Percentiles rank a stretch among this genome's conserved stretches.
phyloP scores from a whole-genome alignment of 2,888 invertebrate species.

The Dinocampus coccinellae region DNA sequence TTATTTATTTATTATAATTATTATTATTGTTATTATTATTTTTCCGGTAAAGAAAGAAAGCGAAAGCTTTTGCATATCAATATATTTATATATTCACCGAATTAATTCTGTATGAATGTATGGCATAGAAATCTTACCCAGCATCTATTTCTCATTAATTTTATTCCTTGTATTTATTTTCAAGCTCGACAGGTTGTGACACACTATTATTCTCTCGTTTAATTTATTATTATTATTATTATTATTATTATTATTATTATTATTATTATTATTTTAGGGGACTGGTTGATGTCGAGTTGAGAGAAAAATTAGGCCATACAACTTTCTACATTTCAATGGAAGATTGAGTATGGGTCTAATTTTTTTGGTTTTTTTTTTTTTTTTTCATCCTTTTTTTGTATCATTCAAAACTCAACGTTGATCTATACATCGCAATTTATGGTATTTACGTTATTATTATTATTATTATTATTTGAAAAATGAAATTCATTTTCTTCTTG shows the following conservation, averaged over 20 bases:
- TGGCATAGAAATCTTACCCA: slow-evolving; percentile 4
- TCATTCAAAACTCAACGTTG: slow-evolving; percentile 33
- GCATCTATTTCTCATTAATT: slow-evolving; percentile 15
- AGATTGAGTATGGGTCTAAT: not conserved
- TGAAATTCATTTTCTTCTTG: slow-evolving; percentile 14
- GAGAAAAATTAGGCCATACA: slow-evolving; percentile 13
- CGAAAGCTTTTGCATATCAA: not conserved
- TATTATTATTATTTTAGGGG: slow-evolving; percentile 34
- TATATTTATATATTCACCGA: not conserved
- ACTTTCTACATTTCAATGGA: not conserved
- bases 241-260: slow-evolving; percentile 12
- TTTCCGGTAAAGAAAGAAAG: slow-evolving; percentile 6
- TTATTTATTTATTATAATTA: not conserved
- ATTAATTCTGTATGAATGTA: not conserved
- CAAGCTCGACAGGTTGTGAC: slow-evolving; percentile 47
- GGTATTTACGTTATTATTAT: slow-evolving; percentile 25
- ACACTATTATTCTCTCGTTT: not conserved
- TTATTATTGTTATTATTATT: no score
- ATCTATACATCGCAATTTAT: slow-evolving; percentile 20
- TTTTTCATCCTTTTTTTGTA: slow-evolving; percentile 33
- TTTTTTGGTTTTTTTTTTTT: slow-evolving; percentile 2
- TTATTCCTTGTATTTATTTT: slow-evolving; percentile 24
- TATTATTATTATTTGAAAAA: slow-evolving; percentile 28
- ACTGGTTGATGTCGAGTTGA: slow-evolving; percentile 20
- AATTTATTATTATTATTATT: slow-evolving; percentile 13